Evolutionary conservation across 2,888 invertebrate species (phyloP).

Genomic region (Mechanitis messenoides): DNA sequence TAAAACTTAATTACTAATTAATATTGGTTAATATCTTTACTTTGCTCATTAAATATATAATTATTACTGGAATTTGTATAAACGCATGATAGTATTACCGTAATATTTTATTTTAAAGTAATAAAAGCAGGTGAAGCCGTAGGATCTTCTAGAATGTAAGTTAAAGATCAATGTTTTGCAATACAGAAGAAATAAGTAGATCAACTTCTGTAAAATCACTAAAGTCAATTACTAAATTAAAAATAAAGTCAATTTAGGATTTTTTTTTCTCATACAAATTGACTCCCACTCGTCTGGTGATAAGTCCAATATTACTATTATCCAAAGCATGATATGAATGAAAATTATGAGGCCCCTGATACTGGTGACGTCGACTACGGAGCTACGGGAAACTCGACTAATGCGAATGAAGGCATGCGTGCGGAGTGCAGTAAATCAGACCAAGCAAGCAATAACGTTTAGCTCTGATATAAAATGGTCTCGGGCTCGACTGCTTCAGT

Average conservation of each 20-base stretch:
- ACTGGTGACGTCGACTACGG: conserved; percentile 19
- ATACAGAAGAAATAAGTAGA: not conserved
- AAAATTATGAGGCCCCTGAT: conserved; percentile 10
- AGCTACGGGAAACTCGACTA: conserved; percentile 16
- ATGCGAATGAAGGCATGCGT: conserved; percentile 27
- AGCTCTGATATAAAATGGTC: not conserved
- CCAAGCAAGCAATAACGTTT: conserved; percentile 16
- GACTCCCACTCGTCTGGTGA: conserved; percentile 15
- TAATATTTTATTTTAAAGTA: not conserved
- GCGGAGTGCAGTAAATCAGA: conserved; percentile 23
- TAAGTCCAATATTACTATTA: conserved; percentile 7
- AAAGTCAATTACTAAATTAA: not conserved
- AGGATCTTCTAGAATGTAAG: not conserved
- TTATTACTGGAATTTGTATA: too few relatives aligned
- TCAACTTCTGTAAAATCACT: not conserved
- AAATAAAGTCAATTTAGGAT: not conserved
- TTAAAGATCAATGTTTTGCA: not conserved
- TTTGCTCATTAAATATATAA: too few relatives aligned
- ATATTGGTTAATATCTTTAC: too few relatives aligned
- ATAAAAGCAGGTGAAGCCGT: not conserved
- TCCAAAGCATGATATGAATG: conserved; percentile 19
- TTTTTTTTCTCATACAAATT: conserved; percentile 14
- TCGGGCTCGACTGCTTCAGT: not conserved
- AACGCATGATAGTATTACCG: too few relatives aligned
- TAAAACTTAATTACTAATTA: too few relatives aligned